Conservation (phyloP, 2,113 vertebrate species). For the Prietella phreatophila region DNA sequence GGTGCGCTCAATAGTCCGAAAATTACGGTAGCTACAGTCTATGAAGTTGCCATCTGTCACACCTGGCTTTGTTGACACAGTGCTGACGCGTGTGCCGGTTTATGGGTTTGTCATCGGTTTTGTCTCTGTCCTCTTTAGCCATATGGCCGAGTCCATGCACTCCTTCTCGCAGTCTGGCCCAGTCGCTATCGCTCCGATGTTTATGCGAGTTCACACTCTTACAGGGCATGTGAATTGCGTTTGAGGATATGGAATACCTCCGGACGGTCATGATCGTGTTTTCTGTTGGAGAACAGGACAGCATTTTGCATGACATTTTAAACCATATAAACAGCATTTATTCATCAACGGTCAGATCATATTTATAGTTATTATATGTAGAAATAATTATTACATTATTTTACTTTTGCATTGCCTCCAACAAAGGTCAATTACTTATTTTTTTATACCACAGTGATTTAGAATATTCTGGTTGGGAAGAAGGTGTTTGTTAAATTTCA, state of each 20-base stretch:
- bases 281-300: conserved; percentile 68
- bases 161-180: conserved; percentile 62
- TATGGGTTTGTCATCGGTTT: conserved; percentile 51
- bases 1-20: too few relatives aligned
- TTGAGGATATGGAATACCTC: conserved; percentile 77
- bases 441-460: not conserved
- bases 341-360: not conserved
- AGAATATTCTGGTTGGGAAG: not conserved
- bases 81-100: conserved; percentile 73
- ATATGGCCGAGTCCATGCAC: conserved; percentile 33
- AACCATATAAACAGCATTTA: not conserved
- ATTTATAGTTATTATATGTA: not conserved
- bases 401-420: not conserved
- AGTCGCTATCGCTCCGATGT: conserved; percentile 50
- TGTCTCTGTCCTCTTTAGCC: conserved; percentile 1
- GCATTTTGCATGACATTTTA: not conserved
- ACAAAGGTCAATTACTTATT: not conserved
- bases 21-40: not conserved
- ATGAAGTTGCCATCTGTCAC: not conserved
- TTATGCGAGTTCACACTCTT: conserved; percentile 48
- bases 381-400: not conserved
- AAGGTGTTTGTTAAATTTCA: not conserved
- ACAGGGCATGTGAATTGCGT: conserved; percentile 57
- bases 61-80: conserved; percentile 78
- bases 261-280: conserved; percentile 88